Base-by-base conservation (phyloP, 53 echinoderm and acorn worm genomes). In the Paelopatides confundens region DNA sequence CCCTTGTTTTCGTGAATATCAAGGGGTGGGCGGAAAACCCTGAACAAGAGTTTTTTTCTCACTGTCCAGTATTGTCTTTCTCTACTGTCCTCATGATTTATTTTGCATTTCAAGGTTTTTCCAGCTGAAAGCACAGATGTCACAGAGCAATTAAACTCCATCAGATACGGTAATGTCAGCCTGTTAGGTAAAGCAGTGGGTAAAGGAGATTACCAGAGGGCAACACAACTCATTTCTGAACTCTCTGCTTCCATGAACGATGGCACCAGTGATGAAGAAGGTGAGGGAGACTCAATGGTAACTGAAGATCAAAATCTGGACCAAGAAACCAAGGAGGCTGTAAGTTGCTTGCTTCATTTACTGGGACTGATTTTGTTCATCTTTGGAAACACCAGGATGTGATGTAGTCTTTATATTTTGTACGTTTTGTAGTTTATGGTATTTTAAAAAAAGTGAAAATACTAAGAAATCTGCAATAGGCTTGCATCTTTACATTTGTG, bases 191-290 rank as follows among this genome's bases (percentile, higher is more conserved):
- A 77, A 34, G 85, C 90, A 31, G 77, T 92, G 14, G 94, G 87
- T 49, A 94, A 87, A 49, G 90, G 88, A 17, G 94, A 94, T 63
- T 69, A 69, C 29, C 94, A 94, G 89, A 82, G 87, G 18, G 90
- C 92, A 18, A 81, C 90, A 15, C 82, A 87, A 83, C 78, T 87
- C 47, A 86, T 94, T 28, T 87, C 77, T 30, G 88, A 87, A 48
- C 33, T 94, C 12, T 89, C 94, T 30, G 37, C 84, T 11, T 69
- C 78, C 10, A 85, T 94, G 69, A 94, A 94, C 63, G 70, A 94
- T 23, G 90, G 38, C 31, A 13, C 21, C 15, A 7, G 13, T 12
- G 23, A 23, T 31, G 81, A 36, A 28, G 58, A 49, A 2, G 65
- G 32, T 18, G 58, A 58, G 1, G 58, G 58, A 39, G 37, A 37